phyloP scores from a whole-genome alignment of 2,888 invertebrate species.

The Rugalucina vietnamica region DNA sequence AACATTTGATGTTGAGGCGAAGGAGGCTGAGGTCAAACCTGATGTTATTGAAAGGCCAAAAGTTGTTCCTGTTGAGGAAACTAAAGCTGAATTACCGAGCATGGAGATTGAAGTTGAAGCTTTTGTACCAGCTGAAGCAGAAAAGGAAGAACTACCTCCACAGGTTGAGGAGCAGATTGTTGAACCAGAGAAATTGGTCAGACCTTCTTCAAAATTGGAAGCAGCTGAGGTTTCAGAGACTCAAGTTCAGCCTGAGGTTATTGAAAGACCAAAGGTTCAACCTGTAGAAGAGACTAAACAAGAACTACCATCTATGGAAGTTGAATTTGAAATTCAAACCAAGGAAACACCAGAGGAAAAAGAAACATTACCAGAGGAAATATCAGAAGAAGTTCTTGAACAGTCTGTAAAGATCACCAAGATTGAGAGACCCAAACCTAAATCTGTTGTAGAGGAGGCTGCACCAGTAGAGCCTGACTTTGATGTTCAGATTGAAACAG shows the following conservation, averaged over 20 bases:
- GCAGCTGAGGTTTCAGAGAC: constrained; percentile 54
- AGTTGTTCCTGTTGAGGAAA: constrained; percentile 52
- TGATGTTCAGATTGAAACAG: constrained; percentile 55
- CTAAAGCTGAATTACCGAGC: background rate
- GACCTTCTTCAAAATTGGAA: no score
- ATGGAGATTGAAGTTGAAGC: background rate
- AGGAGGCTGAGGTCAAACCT: constrained; percentile 14
- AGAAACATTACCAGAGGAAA: constrained; percentile 87
- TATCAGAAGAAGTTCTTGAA: constrained; percentile 65
- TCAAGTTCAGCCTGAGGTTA: constrained; percentile 45
- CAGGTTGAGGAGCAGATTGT: constrained; percentile 18
- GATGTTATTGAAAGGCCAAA: constrained; percentile 38
- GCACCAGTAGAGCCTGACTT: constrained; percentile 66
- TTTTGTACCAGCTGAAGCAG: background rate
- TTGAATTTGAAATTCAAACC: constrained; percentile 26
- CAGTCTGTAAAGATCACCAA: constrained; percentile 67
- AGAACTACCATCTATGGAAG: constrained; percentile 57
- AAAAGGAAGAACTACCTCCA: constrained; percentile 14
- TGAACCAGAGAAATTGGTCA: constrained; percentile 17
- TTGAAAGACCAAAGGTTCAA: constrained; percentile 67
- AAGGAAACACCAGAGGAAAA: constrained; percentile 22
- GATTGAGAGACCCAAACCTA: constrained; percentile 72
- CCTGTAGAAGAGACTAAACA: constrained; percentile 60
- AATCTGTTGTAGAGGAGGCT: constrained; percentile 70
- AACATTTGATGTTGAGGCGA: constrained; percentile 13